Base-by-base conservation (phyloP, 2,797 vertebrate genomes). In the Amazona ochrocephala region DNA sequence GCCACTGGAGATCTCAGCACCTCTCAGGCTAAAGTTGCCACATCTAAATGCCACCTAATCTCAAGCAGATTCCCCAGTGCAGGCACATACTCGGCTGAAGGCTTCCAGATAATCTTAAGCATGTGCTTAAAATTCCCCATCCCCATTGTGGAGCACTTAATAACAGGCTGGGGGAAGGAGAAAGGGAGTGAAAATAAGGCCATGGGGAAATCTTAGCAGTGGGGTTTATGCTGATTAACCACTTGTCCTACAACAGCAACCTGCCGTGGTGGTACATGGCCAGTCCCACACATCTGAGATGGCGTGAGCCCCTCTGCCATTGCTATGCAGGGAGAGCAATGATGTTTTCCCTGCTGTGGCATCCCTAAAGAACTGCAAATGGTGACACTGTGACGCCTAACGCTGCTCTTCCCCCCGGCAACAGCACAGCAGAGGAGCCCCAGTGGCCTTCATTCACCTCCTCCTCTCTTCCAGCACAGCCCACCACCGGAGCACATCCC, bases 321-420 rank as follows among this genome's bases (percentile, higher is more conserved):
- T 24, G 0, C 14, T 1, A 0, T 7, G 39, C 78, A 32, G n/a
- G 14, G 60, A 53, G 20, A 26, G 13, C 24, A 61, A 6, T 2
- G 11, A 17, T 0, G 4, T 34, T 29, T 16, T 11, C 48, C 19
- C 26, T 23, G 2, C 41, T 53, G 72, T 2, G 44, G 42, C 54
- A 53, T 60, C 64, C 29, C 76, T 26, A 1, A 37, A 37, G 68
- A 64, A 14, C 47, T 21, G 12, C 19, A 13, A n/a, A 37, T 5
- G 4, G 13, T 16, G 44, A 39, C 22, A 1, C 1, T 6, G 56
- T 4, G 24, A 48, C 45, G 47, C 32, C 68, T 16, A 27, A 22
- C 72, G 9, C 30, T 29, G 78, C 71, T 72, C n/a, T 50, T 30
- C 45, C 42, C 54, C 62, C 54, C 41, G 13, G 62, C 42, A 48